Evolutionary conservation across 2,888 invertebrate species (phyloP), one percentile per base, ranked within the genome.

Genomic region (Pycnomerus fuliginosus): DNA sequence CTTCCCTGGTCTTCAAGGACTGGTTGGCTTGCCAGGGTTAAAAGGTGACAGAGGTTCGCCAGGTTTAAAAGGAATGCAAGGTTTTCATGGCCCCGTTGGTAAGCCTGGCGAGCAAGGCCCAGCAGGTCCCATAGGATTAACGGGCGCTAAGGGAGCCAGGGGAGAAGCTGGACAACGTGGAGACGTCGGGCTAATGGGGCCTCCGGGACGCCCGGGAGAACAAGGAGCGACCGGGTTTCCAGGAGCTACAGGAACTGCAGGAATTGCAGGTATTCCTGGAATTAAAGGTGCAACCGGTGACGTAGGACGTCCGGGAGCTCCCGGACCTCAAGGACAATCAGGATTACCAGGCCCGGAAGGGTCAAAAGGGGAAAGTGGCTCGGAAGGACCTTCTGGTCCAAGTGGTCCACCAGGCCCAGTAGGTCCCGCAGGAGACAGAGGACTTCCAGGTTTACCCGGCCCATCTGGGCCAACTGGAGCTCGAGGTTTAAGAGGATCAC

Each of bases 121-220:
- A 4, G 77, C 77, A 48, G 85, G 87, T 3, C 64, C 74, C 24
- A 69, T 74, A 27, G 83, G 83, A 13, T 68, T 83, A 47, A 73
- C 79, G 3, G 90, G 90, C 16, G 75, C 80, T 1, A 89, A 89
- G 64, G 90, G 90, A 12, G 78, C 78, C 4, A 76, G 87, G 48
- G 90, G 90, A 12, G 88, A 88, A 68, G 73, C 82, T 25, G 90
- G 90, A 3, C 69, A 76, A n/a, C 78, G 87, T 66, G 90, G 90
- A 37, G 88, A 89, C 56, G 63, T 75, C 17, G 90, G 90, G 13
- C 74, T 83, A 38, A 78, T 80, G 70, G 90, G 90, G n/a, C 77
- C 85, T 14, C 85, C 86, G 4, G 91, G 90, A 43, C 72, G 87
- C 52, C 85, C 85, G 1, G 90, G 90, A 61, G 84, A 85, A 65